These are phyloP conservation scores for Styela clava DNA, from an alignment of 23 tunicate species.

Conservation along the genomic window DNA sequence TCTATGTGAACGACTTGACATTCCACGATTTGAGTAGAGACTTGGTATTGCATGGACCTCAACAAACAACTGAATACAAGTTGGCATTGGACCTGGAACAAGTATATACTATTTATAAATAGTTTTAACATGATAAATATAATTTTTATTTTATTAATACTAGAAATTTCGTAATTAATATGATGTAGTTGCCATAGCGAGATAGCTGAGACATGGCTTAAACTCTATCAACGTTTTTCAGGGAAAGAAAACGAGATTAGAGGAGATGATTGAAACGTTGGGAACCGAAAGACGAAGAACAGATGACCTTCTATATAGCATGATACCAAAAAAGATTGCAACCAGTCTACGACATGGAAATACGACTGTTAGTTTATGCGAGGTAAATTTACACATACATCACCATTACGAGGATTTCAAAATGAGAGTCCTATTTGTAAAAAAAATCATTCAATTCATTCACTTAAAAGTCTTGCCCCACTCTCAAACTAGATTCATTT, in stretches of 20 bases:
- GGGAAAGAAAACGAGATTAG: slow-evolving; percentile 36
- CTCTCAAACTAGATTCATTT: no score
- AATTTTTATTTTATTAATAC: no score
- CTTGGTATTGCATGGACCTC: slow-evolving; percentile 42
- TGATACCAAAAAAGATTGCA: slow-evolving; percentile 33
- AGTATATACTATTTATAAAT: no score
- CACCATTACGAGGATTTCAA: no score
- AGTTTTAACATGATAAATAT: no score
- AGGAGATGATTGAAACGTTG: slow-evolving; percentile 36
- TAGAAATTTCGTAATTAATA: no score
- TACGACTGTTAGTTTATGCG: slow-evolving; percentile 44
- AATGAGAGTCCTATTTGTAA: no score
- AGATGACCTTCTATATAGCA: slow-evolving; percentile 36
- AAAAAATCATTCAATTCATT: no score
- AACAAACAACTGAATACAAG: slow-evolving; percentile 45
- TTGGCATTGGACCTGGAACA: slow-evolving; percentile 47
- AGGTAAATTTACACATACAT: slow-evolving; percentile 14
- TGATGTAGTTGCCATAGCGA: no score
- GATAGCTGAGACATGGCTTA: no score
- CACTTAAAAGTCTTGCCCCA: no score
- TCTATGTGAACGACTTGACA: slow-evolving; percentile 33
- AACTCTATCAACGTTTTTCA: no score
- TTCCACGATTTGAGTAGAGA: slow-evolving; percentile 50
- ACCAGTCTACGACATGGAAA: slow-evolving; percentile 40
- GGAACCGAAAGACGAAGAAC: slow-evolving; percentile 15